Evolutionary conservation across 2,113 vertebrate genomes (phyloP), one percentile per base, ranked within the genome.

Genomic region (Trichechus manatus): DNA sequence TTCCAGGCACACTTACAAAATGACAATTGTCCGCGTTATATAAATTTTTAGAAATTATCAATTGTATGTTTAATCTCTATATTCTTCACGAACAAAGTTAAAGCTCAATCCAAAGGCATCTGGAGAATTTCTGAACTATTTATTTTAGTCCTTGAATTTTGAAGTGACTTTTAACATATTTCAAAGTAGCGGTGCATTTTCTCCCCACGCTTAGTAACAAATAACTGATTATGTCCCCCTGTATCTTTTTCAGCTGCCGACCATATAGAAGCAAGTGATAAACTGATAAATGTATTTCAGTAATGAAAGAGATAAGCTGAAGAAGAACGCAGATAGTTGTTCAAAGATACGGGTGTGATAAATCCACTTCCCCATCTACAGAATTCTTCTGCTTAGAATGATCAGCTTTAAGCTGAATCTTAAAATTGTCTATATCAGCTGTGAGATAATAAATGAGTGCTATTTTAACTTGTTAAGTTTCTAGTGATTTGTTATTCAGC

Each of bases 201-300:
- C 78, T 85, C 10, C 6, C 4, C 72, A 36, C 2, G 88, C 31
- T 93, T 80, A 89, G 29, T 68, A 91, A 85, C 78, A 92, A 95
- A 87, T 94, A 95, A 82, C 82, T 66, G 36, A 93, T 83, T 23
- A 3, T 25, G 10, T 44, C 68, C 91, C 83, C 53, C 19, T 89
- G 39, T 78, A 91, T 59, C 87, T 42, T 93, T 20, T 50, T 94
- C 77, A 89, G 33, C 33, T 87, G 70, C 70, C 27, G 93, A 75
- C 81, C 75, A 87, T 95, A 63, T 87, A 87, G 82, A n/a, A 97
- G 74, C 9, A 83, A 96, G 88, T 84, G 61, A 94, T 68, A 98
- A 95, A 33, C 81, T 79, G 59, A 91, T 25, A 75, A 97, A 78
- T 96, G 23, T 47, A 93, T 96, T 98, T 95, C 96, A 87, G 87